phyloP scores from a whole-genome alignment of 2,113 vertebrate species.

The Chelonoidis abingdonii region DNA sequence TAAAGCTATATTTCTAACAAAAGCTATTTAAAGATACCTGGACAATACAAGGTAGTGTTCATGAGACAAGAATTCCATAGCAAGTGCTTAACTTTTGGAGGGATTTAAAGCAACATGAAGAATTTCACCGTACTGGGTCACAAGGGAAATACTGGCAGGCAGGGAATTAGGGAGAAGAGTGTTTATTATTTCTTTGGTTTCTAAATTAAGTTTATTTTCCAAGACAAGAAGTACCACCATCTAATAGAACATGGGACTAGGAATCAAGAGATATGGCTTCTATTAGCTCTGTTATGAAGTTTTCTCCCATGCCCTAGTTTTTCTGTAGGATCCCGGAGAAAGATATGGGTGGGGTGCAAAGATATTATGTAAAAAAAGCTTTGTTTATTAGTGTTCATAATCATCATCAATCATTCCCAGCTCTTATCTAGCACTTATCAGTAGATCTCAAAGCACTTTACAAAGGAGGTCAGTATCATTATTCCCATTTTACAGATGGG shows the following conservation, averaged over 20 bases:
- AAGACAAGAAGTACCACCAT: neutral
- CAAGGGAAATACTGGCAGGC: neutral
- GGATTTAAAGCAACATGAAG: neutral
- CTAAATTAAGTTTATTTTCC: neutral
- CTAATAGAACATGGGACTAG: neutral
- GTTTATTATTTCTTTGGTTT: neutral
- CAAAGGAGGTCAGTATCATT: neutral
- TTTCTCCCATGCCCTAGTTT: neutral
- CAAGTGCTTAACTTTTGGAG: neutral
- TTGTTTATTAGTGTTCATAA: neutral
- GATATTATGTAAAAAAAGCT: neutral
- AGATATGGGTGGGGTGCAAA: neutral
- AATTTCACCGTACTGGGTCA: neutral
- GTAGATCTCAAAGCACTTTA: fast-evolving
- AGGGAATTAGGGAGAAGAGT: neutral
- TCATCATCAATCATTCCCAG: neutral
- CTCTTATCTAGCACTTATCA: neutral
- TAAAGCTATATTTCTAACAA: neutral
- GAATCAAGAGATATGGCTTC: neutral
- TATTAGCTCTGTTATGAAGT: neutral
- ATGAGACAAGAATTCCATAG: neutral
- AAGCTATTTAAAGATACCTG: neutral
- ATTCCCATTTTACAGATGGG: neutral
- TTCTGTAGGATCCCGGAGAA: fast-evolving
- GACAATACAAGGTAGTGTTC: neutral